Evolutionary conservation across 2,113 vertebrate genomes (phyloP), one percentile per base, ranked within the genome.

Genomic region (Odontesthes bonariensis): DNA sequence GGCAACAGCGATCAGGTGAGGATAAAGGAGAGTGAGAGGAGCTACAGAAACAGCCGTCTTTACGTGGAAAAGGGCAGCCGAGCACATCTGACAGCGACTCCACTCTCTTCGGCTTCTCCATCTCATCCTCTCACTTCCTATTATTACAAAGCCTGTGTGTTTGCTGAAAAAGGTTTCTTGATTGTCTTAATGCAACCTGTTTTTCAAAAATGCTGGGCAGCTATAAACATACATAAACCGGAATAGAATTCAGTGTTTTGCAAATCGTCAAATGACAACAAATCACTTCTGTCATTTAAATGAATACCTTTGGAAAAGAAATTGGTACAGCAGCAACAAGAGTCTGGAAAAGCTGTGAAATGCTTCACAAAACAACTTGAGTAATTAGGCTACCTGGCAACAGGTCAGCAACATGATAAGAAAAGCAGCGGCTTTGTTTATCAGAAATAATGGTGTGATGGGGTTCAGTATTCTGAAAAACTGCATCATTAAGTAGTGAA

Each of bases 81-180:
- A 85, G 86, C 91, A 90, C 79, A 86, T 59, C 91, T 90, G 90
- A 92, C 88, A 81, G 82, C 75, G 82, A 79, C 76, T 74, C 73
- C 83, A 59, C 61, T 80, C 53, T 31, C 75, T 47, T 62, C 74
- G 62, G 44, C 64, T 58, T 61, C 46, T 71, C 23, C 61, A 9
- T 61, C 33, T 73, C 75, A 59, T 69, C 69, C 47, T 67, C 73
- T 63, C 66, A 38, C 38, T 66, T 60, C 16, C 68, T 0, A 35
- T 33, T 22, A 31, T 44, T 44, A 20, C 35, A 53, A 58, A 75
- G 32, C 33, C 17, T 32, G 8, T 40, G 56, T 57, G 20, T 66
- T 54, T 53, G 27, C 35, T 57, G n/a, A 53, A 53, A 62, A 22
- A 46, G 54, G 14, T 52, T 19, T 27, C 27, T 22, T 32, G 12